Base-by-base conservation (phyloP, 2,888 invertebrate species). In the Eubasilissa splendida region DNA sequence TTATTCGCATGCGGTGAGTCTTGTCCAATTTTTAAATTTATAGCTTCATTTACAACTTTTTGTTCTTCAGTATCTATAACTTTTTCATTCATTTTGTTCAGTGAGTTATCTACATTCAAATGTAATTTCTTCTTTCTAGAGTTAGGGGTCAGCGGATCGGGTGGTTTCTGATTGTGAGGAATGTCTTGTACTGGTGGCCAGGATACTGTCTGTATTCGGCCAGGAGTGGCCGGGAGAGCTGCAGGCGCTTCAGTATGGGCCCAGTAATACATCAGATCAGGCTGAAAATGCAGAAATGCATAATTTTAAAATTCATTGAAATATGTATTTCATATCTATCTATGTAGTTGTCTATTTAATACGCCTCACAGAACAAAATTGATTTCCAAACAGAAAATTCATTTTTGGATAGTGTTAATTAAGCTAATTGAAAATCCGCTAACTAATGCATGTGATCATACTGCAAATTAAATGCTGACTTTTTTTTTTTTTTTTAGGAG, bases 261-360 rank as follows among this genome's bases (percentile, higher is more conserved):
- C 97, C 97, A 97, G 87, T 94, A 96, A 89, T 97, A 97, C 95
- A 96, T 96, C 86, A 95, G 92, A 88, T 95, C 96, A 81, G 96
- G 95, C 97, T 97, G 89, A 54, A 92, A 89, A 85, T 50, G 53
- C n/a, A 50, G 3, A 12, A 12, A 68, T 42, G 42, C 7, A 42
- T 42, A 42, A 7, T 42, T 42, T 22, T 42, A 42, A 42, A 42
- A 42, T 5, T 42, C 42, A 42, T 42, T 42, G 4, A 42, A 42
- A 42, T 42, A 42, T 42, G 4, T 42, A 42, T 5, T 54, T 54
- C 54, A 54, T 11, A 12, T 54, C 10, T 54, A 54, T 2, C 54
- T 54, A 58, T 58, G 4, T 7, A 42, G 7, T 42, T 42, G 42
- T 42, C 42, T 7, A 42, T 42, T 42, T 42, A 42, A 5, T 42